phyloP scores from a whole-genome alignment of 2,888 invertebrate species.

The Ectemnius continuus region DNA sequence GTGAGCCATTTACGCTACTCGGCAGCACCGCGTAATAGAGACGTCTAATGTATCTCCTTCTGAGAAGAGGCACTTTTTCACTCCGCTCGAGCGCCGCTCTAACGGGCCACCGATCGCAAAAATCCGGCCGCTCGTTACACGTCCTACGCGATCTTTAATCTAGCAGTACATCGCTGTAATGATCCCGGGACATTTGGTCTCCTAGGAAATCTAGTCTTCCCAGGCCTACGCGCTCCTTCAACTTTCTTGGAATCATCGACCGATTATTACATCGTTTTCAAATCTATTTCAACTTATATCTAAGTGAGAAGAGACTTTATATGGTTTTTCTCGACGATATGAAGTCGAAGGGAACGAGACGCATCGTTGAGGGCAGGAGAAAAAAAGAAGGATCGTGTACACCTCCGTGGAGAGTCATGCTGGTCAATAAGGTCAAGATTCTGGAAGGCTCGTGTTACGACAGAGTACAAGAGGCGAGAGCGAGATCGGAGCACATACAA shows the following conservation, averaged over 20 bases:
- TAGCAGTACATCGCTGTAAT: constrained; percentile 31
- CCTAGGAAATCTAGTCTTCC: not conserved
- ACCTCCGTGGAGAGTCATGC: not conserved
- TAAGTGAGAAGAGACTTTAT: no score
- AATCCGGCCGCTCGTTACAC: constrained; percentile 27
- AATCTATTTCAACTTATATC: no score
- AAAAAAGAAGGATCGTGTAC: not conserved
- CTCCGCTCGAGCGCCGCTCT: constrained; percentile 32
- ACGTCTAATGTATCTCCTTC: constrained; percentile 32
- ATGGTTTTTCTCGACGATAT: not conserved
- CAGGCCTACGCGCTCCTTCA: not conserved
- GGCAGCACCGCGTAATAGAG: constrained; percentile 22
- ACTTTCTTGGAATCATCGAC: no score
- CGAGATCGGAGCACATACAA: not conserved
- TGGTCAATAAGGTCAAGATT: constrained; percentile 18
- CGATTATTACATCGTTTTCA: no score
- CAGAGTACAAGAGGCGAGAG: constrained; percentile 19
- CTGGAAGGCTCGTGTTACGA: constrained; percentile 19
- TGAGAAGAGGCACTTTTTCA: constrained; percentile 45
- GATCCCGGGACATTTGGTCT: constrained; percentile 12
- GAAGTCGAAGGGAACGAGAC: not conserved
- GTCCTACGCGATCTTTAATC: constrained; percentile 26
- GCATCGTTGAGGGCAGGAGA: not conserved
- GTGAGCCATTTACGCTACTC: not conserved
- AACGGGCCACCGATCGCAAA: constrained; percentile 50